Conservation (phyloP, 2,888 invertebrate genomes). For the Metacarcinus magister region DNA sequence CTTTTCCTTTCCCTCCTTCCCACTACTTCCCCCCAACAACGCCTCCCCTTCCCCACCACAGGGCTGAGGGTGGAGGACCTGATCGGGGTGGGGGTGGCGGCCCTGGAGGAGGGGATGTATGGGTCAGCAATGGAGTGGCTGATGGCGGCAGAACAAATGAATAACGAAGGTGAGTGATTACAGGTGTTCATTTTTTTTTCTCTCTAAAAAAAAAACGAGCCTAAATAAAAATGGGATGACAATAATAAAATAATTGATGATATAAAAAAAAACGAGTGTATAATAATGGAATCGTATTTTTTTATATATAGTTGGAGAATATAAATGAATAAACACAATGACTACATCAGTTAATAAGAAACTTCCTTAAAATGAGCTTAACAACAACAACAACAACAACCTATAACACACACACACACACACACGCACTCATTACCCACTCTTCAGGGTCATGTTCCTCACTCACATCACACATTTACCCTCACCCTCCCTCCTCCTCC, state of each 20-base stretch:
- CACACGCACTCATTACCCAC: not conserved
- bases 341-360: not conserved
- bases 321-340: not conserved
- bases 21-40: not conserved
- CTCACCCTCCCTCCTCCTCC: conserved; percentile 14
- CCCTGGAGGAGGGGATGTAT: conserved; percentile 37
- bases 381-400: not conserved
- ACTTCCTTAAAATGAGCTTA: not conserved
- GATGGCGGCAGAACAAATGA: not conserved
- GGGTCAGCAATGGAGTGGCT: conserved; percentile 53
- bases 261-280: not conserved
- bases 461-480: not conserved
- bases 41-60: not conserved
- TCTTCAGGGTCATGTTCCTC: not conserved
- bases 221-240: not conserved
- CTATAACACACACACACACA: not conserved
- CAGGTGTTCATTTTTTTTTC: not conserved
- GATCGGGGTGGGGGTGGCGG: conserved; percentile 32
- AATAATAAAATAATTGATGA: not conserved
- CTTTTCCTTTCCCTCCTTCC: not conserved
- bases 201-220: not conserved
- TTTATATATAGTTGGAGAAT: not conserved
- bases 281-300: not conserved
- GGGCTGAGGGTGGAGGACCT: conserved; percentile 49
- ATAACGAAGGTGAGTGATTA: not conserved